A percentile compares a stretch with the other conserved stretches of the same genome.
phyloP scores from a whole-genome alignment of 2,113 vertebrate genomes.

The Tenebrosternarchus preto region DNA sequence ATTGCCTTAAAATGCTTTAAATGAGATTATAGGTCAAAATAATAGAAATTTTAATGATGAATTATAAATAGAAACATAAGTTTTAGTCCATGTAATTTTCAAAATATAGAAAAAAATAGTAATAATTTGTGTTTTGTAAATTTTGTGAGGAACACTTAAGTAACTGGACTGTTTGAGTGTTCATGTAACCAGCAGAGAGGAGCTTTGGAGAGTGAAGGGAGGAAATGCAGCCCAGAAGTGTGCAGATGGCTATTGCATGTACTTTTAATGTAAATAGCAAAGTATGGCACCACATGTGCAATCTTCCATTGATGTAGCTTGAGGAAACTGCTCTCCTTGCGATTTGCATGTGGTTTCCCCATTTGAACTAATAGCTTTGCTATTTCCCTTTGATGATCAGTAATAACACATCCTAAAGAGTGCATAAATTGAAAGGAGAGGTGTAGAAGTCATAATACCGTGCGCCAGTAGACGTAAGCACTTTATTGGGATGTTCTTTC shows the following conservation, averaged over 20 bases:
- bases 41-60: no score
- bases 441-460: conserved; percentile 51
- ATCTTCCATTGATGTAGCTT: conserved; percentile 34
- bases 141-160: neutral
- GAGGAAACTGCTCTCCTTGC: conserved; percentile 42
- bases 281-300: conserved; percentile 49
- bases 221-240: neutral
- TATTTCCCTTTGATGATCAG: conserved; percentile 68
- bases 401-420: conserved; percentile 67
- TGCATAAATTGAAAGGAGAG: conserved; percentile 70
- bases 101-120: no score
- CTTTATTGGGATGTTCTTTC: conserved; percentile 54
- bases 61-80: no score
- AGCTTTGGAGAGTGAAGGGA: neutral
- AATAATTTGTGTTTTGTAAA: neutral
- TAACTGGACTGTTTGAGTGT: neutral
- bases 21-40: no score
- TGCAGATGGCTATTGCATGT: neutral
- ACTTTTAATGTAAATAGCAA: conserved; percentile 35
- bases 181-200: neutral
- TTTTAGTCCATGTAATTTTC: no score
- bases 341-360: conserved; percentile 53
- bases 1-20: no score
- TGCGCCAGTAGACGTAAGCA: conserved; percentile 54
- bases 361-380: conserved; percentile 68